Base-by-base conservation (phyloP, 2,797 vertebrate genomes). In the Tokudaia tokunoshimensis region DNA sequence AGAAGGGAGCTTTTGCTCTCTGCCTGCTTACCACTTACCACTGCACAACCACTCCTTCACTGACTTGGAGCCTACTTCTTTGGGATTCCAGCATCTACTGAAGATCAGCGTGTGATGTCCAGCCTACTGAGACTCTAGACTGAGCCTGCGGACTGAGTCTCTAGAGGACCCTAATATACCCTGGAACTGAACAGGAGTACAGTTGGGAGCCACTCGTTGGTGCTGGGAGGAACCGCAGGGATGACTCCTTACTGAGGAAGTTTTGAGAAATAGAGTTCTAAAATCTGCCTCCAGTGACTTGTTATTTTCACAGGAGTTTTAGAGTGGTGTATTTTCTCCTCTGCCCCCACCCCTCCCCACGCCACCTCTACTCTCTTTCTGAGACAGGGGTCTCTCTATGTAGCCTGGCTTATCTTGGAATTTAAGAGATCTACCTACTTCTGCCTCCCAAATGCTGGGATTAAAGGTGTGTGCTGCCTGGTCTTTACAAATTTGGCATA, bases 361-460 rank as follows among this genome's bases (percentile, higher is more conserved):
- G 1, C 15, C 24, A 2, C 44, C 1, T 1, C 15, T 3, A 12
- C 6, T 7, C 12, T 37, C 22, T n/a, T 13, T 59, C 50, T 15
- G 55, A 82, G n/a, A 59, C 22, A 59, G 55, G 55, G n/a, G 12
- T 59, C 20, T 81, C 31, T 81, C 34, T 76, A 29, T 47, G 24
- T 76, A 29, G 41, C 13, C 24, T 78, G 75, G 13, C 6, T 59
- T 67, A 20, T 67, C 41, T 31, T 47, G 10, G 41, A 83, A 84
- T 10, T 52, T 52, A 52, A 47, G 61, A 84, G 61, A 65, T 34
- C 17, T 10, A 22, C 19, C 26, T 67, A 31, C 29, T 31, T 50
- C 41, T 85, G 82, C 17, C 63, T 85, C 9, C 57, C 29, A 8
- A 67, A 12, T 50, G 44, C 17, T 85, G 83, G 41, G 83, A 50